Evolutionary conservation across 2,797 vertebrate genomes (phyloP).

Genomic region (Schizothorax lantsangensis): DNA sequence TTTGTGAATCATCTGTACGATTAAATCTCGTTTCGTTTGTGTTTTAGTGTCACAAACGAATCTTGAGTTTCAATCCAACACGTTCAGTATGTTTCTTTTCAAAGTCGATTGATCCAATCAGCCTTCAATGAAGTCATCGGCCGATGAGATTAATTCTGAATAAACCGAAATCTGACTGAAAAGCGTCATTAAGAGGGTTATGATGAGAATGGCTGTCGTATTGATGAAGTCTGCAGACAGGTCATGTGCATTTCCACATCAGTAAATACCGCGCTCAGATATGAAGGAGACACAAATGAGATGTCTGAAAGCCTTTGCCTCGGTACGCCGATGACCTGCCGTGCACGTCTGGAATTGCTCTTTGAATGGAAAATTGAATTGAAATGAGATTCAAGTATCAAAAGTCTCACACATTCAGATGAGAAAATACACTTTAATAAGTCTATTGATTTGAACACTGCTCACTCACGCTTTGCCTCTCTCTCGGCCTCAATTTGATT

Average conservation of each 20-base stretch:
- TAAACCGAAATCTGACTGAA: neutral
- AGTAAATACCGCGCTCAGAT: constrained; percentile 13
- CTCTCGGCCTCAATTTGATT: neutral
- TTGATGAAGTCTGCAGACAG: constrained; percentile 15
- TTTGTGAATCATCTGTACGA: neutral
- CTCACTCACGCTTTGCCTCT: neutral
- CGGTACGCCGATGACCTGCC: neutral
- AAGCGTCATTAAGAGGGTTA: neutral
- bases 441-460: constrained; percentile 24
- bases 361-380: constrained; percentile 34
- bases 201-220: neutral
- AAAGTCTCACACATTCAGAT: constrained; percentile 20
- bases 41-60: neutral
- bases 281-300: constrained; percentile 6
- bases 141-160: neutral
- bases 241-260: constrained; percentile 30
- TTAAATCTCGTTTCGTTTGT: neutral
- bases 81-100: neutral
- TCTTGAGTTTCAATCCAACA: neutral
- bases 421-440: constrained; percentile 21
- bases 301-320: constrained; percentile 7
- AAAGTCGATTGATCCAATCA: constrained; percentile 4
- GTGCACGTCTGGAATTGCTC: neutral
- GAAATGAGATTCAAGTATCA: constrained; percentile 29
- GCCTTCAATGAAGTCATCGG: neutral